Conservation (phyloP, 2,797 vertebrate species). For the Lophius americanus region DNA sequence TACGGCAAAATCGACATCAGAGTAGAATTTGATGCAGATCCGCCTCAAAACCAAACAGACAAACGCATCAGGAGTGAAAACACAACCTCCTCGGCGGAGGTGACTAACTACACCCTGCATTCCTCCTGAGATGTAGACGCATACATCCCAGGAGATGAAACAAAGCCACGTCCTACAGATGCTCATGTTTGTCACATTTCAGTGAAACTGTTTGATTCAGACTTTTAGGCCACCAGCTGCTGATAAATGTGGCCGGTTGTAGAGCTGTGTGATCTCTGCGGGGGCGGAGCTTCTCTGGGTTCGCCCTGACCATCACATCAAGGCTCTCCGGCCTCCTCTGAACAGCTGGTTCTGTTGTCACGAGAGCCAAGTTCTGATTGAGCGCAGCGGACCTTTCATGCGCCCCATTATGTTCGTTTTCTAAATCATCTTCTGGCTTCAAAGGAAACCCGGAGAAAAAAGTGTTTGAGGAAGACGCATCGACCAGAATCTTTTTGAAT, state of each 20-base stretch:
- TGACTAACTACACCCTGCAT: too few relatives aligned
- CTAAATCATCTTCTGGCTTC: conserved; percentile 40
- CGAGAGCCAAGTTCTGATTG: conserved; percentile 68
- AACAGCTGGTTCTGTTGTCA: conserved; percentile 72
- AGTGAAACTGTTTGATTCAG: background rate
- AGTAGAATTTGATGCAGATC: too few relatives aligned
- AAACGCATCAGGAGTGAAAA: too few relatives aligned
- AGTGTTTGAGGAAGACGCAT: background rate
- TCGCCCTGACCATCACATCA: conserved; percentile 49
- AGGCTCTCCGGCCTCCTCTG: conserved; percentile 42
- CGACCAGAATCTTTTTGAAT: background rate
- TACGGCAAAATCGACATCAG: too few relatives aligned
- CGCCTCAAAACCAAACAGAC: too few relatives aligned
- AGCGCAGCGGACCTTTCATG: conserved; percentile 56
- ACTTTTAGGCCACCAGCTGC: background rate
- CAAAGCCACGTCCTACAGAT: too few relatives aligned
- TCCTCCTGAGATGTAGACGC: too few relatives aligned
- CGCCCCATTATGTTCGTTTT: conserved; percentile 34
- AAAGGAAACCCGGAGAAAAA: conserved; percentile 26
- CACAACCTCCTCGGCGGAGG: too few relatives aligned
- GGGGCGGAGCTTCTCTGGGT: conserved; percentile 2
- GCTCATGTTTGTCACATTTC: background rate
- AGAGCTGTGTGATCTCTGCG: conserved; percentile 20
- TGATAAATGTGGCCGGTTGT: conserved; percentile 18
- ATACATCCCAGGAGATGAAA: too few relatives aligned